Conservation (phyloP, 2,113 vertebrate species). For the Gadus macrocephalus region DNA sequence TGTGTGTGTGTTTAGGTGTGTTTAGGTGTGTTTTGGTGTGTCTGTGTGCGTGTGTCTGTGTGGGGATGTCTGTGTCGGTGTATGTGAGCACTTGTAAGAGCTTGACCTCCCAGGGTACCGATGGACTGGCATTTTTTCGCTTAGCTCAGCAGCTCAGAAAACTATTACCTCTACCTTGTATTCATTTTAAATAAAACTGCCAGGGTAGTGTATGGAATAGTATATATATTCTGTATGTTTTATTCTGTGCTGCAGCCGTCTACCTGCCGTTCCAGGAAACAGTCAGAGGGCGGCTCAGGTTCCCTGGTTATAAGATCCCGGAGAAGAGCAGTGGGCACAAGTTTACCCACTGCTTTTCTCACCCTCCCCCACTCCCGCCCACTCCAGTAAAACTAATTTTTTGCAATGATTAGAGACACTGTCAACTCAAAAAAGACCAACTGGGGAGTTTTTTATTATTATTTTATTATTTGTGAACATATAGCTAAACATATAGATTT, state of each 20-base stretch:
- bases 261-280: constrained; percentile 54
- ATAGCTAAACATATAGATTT: constrained; percentile 20
- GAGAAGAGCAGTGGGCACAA: constrained; percentile 23
- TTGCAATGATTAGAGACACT: constrained; percentile 29
- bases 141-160: too few relatives aligned
- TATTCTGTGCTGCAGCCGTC: background rate
- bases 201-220: too few relatives aligned
- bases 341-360: constrained; percentile 8
- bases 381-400: background rate
- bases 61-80: too few relatives aligned
- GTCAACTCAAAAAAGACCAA: constrained; percentile 1
- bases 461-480: constrained; percentile 26
- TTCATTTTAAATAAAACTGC: too few relatives aligned
- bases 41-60: too few relatives aligned
- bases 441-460: too few relatives aligned
- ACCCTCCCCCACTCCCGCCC: constrained; percentile 18
- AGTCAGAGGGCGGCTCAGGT: constrained; percentile 39
- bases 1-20: too few relatives aligned
- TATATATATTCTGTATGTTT: background rate
- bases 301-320: constrained; percentile 30
- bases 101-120: too few relatives aligned
- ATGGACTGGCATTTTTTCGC: too few relatives aligned
- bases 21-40: too few relatives aligned
- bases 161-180: too few relatives aligned
- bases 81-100: too few relatives aligned